Evolutionary conservation across 2,888 invertebrate genomes (phyloP).

Genomic region (Leistus spinibarbis): DNA sequence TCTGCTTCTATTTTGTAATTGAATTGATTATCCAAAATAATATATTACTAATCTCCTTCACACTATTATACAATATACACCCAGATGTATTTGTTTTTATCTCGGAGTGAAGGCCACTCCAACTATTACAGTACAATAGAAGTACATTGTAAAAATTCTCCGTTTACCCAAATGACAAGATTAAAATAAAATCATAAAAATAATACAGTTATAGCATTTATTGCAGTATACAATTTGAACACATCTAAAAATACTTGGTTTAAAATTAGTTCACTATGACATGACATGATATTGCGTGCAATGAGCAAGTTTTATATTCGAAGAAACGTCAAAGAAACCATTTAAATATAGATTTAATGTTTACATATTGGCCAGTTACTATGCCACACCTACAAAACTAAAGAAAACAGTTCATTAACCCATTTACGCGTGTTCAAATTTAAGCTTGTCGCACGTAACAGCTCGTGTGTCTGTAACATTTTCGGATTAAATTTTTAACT

Average conservation of each 20-base stretch:
- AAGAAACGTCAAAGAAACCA: neutral
- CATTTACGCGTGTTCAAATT: neutral
- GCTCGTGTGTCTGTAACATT: neutral
- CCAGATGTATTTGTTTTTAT: too few species aligned
- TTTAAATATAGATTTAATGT: slow-evolving; percentile 1
- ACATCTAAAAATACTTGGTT: slow-evolving; percentile 15
- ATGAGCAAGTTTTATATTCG: neutral
- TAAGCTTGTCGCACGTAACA: slow-evolving; percentile 24
- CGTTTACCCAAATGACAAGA: neutral
- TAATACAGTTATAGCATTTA: neutral
- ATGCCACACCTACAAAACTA: neutral
- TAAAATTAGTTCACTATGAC: slow-evolving; percentile 2
- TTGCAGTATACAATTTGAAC: slow-evolving; percentile 10
- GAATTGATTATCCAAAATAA: too few species aligned
- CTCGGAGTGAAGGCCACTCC: too few species aligned
- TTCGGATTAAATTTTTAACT: neutral
- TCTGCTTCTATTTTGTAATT: too few species aligned
- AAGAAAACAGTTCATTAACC: neutral
- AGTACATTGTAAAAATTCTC: too few species aligned
- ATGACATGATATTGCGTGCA: neutral
- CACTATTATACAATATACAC: too few species aligned
- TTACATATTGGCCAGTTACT: neutral
- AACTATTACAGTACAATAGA: too few species aligned
- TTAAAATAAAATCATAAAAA: neutral
- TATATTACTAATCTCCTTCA: too few species aligned